Conservation (phyloP, 2,113 vertebrate genomes). For the Vidua chalybeata region DNA sequence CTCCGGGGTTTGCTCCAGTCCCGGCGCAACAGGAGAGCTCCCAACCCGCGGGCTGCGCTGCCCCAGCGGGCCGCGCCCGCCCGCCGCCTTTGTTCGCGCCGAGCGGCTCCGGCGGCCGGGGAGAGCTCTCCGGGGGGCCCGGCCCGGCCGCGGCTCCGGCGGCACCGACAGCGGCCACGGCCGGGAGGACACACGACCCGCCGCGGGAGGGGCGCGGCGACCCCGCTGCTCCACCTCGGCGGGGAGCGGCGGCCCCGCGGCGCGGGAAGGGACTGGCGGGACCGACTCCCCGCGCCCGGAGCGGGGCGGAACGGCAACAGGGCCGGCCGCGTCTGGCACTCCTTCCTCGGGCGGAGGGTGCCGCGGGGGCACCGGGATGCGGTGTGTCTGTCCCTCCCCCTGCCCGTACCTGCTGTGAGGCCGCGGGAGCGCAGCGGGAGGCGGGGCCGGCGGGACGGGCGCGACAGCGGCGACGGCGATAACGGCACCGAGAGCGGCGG, state of each 20-base stretch:
- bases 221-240: background rate
- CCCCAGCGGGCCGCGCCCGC: background rate
- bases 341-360: background rate
- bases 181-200: background rate
- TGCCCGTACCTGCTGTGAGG: background rate
- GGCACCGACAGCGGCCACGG: background rate
- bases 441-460: background rate
- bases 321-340: background rate
- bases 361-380: background rate
- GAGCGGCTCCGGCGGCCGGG: background rate
- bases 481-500: background rate
- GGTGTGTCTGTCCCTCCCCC: background rate
- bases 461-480: background rate
- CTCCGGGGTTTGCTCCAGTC: accelerated
- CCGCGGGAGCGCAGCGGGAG: background rate
- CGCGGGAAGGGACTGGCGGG: background rate
- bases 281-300: background rate
- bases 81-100: background rate
- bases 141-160: background rate
- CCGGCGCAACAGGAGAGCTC: background rate
- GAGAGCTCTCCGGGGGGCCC: background rate
- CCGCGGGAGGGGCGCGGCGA: background rate
- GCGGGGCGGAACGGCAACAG: background rate
- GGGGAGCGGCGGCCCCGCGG: background rate
- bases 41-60: accelerated